Evolutionary conservation across 2,113 vertebrate species (phyloP), one percentile per base, ranked within the genome.

Genomic region (Neodon shergylaensis): DNA sequence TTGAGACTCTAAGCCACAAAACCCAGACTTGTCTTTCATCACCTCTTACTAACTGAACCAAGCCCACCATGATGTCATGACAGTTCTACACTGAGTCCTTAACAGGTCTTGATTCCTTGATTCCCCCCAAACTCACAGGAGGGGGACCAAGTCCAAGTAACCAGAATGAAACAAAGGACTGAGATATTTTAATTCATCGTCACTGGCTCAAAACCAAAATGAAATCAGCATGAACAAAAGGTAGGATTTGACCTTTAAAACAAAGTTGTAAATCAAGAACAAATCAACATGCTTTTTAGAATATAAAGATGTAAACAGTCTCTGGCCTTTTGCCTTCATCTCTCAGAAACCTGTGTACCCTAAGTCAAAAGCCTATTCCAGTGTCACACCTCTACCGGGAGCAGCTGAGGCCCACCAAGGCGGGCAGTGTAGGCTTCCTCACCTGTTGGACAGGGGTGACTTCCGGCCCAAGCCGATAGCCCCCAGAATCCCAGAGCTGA

Each of bases 361-460:
- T 47, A 42, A 49, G 14, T 3, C 7, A 36, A 84, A 96, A 94
- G 65, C 33, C 90, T 54, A 33, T 7, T 5, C 0, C 47, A 7
- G 26, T 21, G 8, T 22, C 61, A 63, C 7, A 10, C 3, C 16
- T 65, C n/a, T 5, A 13, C 11, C 0, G n/a, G 52, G 13, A 1
- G 4, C 49, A 6, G 17, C 42, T 7, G 19, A 68, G n/a, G 90
- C 74, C 66, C 31, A 12, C 11, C 7, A 0, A 36, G 26, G 36
- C 76, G 39, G 91, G 28, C 8, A 52, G 90, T 0, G 36, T 21
- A 88, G 81, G 21, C 49, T 36, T 86, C 61, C 91, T 97, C 96
- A 99, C 99, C 99, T 99, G 96, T 98, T 99, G 49, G 99, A 99
- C 88, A 99, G 97, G 12, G 99, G 99, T 11, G 99, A 99, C 92